Conservation (phyloP, 2,888 invertebrate genomes). For the Cataglyphis altisquamis region DNA sequence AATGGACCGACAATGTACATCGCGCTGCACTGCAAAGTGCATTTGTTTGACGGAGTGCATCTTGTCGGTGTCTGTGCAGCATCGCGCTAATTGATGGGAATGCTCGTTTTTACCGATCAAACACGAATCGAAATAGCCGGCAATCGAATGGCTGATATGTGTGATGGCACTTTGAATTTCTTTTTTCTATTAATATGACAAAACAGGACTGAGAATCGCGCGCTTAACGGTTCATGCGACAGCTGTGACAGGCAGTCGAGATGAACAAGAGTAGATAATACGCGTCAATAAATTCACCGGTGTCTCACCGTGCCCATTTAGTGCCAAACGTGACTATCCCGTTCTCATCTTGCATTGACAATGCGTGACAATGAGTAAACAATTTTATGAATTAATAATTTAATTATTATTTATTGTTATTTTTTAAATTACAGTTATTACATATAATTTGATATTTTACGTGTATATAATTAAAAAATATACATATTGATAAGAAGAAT, state of each 20-base stretch:
- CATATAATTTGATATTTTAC: background rate
- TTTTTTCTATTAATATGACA: conserved; percentile 39
- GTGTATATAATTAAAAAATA: background rate
- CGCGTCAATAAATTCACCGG: conserved; percentile 38
- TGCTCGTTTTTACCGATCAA: conserved; percentile 28
- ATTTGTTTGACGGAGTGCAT: conserved; percentile 11
- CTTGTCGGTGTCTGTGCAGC: background rate
- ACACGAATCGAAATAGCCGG: background rate
- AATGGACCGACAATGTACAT: conserved; percentile 15
- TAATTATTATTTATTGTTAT: background rate
- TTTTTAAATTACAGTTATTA: background rate
- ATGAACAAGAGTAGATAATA: conserved; percentile 53
- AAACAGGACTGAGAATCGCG: conserved; percentile 33
- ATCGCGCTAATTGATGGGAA: conserved; percentile 13
- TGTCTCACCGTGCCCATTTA: conserved; percentile 34
- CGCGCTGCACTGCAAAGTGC: background rate
- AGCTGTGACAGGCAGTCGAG: conserved; percentile 49
- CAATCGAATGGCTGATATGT: conserved; percentile 32
- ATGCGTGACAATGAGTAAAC: background rate
- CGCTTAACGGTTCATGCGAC: conserved; percentile 47
- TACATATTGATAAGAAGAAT: background rate
- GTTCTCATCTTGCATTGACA: background rate
- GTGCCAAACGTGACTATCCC: conserved; percentile 9
- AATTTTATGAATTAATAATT: conserved; percentile 15
- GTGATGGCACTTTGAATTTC: conserved; percentile 10